A percentile compares a stretch with the other conserved stretches of the same genome.
These are phyloP conservation scores for Bilobella aurantiaca DNA, from an alignment of 1,140 invertebrate genomes.

Conservation along the genomic window DNA sequence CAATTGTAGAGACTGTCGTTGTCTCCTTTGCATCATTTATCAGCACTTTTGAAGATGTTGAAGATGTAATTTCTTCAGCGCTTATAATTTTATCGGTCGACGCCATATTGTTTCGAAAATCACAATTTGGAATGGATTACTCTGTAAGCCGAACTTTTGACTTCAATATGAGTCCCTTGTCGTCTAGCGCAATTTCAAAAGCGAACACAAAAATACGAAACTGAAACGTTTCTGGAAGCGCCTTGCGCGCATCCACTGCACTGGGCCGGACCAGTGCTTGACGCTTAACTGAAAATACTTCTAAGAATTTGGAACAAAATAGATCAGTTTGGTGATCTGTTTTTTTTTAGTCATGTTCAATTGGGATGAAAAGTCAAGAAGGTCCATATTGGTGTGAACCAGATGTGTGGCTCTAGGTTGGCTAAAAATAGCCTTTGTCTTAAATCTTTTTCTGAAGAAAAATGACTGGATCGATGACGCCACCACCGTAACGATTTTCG, in stretches of 20 bases:
- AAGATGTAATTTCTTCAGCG: no score
- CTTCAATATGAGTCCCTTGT: no score
- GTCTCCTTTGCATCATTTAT: constrained; percentile 38
- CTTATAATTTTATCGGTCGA: no score
- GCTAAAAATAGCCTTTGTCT: neutral
- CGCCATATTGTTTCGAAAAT: neutral
- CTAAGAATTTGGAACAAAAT: no score
- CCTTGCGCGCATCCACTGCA: no score
- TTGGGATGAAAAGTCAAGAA: neutral
- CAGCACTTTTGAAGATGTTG: neutral
- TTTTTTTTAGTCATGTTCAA: neutral
- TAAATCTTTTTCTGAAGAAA: neutral
- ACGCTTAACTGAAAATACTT: no score
- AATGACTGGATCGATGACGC: neutral
- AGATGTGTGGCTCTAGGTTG: neutral
- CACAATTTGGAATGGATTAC: no score
- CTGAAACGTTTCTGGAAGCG: no score
- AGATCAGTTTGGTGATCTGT: neutral
- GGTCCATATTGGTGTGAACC: neutral
- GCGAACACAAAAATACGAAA: no score
- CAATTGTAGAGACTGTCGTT: constrained; percentile 83
- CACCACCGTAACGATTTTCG: neutral
- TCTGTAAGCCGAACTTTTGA: no score
- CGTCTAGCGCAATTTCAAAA: no score
- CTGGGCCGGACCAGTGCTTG: no score